These are phyloP conservation scores for Diorhabda elongata DNA, from an alignment of 1,140 invertebrate genomes.

Conservation along the genomic window DNA sequence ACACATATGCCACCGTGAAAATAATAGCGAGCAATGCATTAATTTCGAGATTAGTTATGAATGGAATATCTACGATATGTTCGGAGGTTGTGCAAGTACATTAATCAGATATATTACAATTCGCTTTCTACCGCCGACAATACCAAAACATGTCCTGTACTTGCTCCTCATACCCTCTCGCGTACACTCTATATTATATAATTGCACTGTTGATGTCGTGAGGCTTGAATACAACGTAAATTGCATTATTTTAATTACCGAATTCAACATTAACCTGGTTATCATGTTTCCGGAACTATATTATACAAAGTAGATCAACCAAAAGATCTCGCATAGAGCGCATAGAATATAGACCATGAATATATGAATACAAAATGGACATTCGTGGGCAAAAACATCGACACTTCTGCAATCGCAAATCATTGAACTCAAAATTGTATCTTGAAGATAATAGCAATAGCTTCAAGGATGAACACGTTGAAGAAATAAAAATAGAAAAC, in stretches of 20 bases:
- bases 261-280: neutral
- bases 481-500: too few species aligned
- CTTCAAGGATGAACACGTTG: too few species aligned
- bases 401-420: too few species aligned
- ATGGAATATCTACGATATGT: slow-evolving; percentile 17
- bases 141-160: slow-evolving; percentile 15
- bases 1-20: slow-evolving; percentile 10
- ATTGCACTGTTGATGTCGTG: neutral
- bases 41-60: slow-evolving; percentile 17
- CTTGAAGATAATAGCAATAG: too few species aligned
- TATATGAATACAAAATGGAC: too few species aligned
- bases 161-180: neutral
- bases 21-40: slow-evolving; percentile 17
- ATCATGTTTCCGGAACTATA: neutral
- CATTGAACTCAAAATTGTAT: too few species aligned
- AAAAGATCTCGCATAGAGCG: too few species aligned
- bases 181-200: neutral
- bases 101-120: slow-evolving; percentile 20
- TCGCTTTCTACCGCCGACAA: slow-evolving; percentile 9
- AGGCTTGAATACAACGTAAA: neutral
- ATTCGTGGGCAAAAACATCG: too few species aligned
- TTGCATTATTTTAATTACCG: neutral
- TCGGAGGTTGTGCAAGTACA: slow-evolving; percentile 7
- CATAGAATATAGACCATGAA: too few species aligned
- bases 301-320: too few species aligned